These are phyloP conservation scores for Drosophila malerkotliana DNA, from an alignment of 1,140 invertebrate genomes.

Conservation along the genomic window DNA sequence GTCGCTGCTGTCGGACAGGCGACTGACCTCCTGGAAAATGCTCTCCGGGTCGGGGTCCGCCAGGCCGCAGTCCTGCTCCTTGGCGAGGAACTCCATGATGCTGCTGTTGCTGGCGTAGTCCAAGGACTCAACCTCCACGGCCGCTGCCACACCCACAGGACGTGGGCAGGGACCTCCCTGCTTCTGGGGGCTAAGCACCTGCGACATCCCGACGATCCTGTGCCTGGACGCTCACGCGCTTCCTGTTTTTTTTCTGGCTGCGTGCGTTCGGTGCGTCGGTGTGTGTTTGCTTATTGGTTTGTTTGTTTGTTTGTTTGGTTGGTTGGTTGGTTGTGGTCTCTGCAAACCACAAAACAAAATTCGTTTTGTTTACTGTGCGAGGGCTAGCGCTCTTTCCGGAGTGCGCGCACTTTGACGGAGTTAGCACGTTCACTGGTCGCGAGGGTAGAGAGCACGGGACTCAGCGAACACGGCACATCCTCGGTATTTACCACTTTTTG, in stretches of 20 bases:
- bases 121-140: constrained; percentile 29
- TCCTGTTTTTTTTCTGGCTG: background rate
- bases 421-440: background rate
- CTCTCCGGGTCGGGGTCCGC: constrained; percentile 70
- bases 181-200: constrained; percentile 59
- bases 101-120: constrained; percentile 74
- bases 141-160: constrained; percentile 23
- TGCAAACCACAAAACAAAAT: background rate
- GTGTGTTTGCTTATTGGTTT: constrained; percentile 9
- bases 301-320: constrained; percentile 1
- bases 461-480: constrained; percentile 1
- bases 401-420: background rate
- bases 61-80: constrained; percentile 73
- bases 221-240: background rate
- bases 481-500: constrained; percentile 7
- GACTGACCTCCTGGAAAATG: constrained; percentile 81
- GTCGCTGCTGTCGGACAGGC: constrained; percentile 71
- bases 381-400: background rate
- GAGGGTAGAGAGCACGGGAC: background rate
- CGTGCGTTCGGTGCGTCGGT: background rate
- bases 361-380: background rate
- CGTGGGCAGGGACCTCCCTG: constrained; percentile 10
- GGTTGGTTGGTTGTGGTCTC: too few species aligned
- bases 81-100: constrained; percentile 77
- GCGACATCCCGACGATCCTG: constrained; percentile 43